Conservation (phyloP, 2,888 invertebrate species). For the Sinelater perroti region DNA sequence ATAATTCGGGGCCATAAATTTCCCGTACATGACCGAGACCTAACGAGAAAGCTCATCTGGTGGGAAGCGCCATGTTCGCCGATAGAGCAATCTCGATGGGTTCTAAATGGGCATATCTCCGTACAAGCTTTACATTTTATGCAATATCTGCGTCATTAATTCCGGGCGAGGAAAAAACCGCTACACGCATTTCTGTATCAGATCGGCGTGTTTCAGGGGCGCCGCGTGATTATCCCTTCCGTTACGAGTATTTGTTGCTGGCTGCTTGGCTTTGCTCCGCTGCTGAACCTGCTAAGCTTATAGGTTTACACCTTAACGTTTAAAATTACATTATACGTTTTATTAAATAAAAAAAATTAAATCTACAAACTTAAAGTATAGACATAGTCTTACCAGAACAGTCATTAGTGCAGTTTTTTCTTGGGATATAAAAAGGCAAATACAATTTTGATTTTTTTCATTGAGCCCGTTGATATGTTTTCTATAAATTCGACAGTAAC, state of each 20-base stretch:
- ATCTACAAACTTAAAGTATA: too few relatives aligned
- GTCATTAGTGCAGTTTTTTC: too few relatives aligned
- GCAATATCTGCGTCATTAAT: constrained; percentile 29
- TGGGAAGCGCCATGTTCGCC: constrained; percentile 10
- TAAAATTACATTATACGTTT: too few relatives aligned
- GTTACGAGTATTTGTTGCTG: constrained; percentile 10
- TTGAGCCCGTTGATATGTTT: too few relatives aligned
- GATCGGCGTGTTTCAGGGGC: constrained; percentile 21
- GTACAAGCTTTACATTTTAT: constrained; percentile 27
- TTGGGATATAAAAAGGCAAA: too few relatives aligned
- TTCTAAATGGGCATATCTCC: constrained; percentile 20
- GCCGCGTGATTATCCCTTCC: constrained; percentile 18
- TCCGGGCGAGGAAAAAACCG: constrained; percentile 12
- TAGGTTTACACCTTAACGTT: too few relatives aligned
- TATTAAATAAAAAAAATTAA: too few relatives aligned
- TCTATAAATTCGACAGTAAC: too few relatives aligned
- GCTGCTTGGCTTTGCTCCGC: constrained; percentile 9
- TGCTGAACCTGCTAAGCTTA: too few relatives aligned
- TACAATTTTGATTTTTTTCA: too few relatives aligned
- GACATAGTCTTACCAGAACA: too few relatives aligned
- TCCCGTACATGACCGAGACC: constrained; percentile 3
- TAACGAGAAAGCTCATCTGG: constrained; percentile 10
- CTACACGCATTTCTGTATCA: constrained; percentile 7
- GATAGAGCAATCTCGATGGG: constrained; percentile 18
- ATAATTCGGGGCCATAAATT: background rate